Conservation (phyloP, 2,797 vertebrate genomes). For the Halcyon badia region DNA sequence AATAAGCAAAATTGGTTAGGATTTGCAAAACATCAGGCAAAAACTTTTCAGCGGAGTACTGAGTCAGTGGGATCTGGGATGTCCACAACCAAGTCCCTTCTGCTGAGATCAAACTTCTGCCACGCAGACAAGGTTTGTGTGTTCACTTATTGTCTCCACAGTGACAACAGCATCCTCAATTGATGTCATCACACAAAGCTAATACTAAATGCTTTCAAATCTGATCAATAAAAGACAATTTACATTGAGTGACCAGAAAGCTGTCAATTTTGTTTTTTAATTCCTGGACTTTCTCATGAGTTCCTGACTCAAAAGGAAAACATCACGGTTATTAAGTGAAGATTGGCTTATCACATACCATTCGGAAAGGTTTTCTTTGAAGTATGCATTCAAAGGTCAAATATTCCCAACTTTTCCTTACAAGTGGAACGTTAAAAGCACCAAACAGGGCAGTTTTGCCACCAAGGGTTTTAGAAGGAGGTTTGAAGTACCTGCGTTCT, state of each 20-base stretch:
- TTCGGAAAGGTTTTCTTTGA: slow-evolving; percentile 73
- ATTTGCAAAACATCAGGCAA: not conserved
- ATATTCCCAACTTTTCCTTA: slow-evolving; percentile 36
- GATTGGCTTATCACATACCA: slow-evolving; percentile 72
- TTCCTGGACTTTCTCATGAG: slow-evolving; percentile 51
- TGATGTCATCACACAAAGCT: slow-evolving; percentile 60
- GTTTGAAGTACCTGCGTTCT: not conserved
- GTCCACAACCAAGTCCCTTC: slow-evolving; percentile 32
- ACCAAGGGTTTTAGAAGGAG: slow-evolving; percentile 26
- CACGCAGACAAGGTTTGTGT: slow-evolving; percentile 24
- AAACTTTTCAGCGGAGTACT: not conserved
- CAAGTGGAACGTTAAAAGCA: slow-evolving; percentile 31
- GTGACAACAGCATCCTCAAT: slow-evolving; percentile 64
- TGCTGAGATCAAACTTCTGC: slow-evolving; percentile 54
- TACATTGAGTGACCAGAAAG: slow-evolving; percentile 71
- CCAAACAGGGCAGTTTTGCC: not conserved
- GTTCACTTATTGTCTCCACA: slow-evolving; percentile 41
- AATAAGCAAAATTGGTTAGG: not conserved
- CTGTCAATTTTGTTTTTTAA: slow-evolving; percentile 44
- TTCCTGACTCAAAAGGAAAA: slow-evolving; percentile 67
- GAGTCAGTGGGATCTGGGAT: slow-evolving; percentile 58
- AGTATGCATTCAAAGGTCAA: slow-evolving; percentile 67
- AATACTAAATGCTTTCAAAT: slow-evolving; percentile 76
- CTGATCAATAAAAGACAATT: slow-evolving; percentile 85
- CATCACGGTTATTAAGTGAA: slow-evolving; percentile 68